Conservation (phyloP, 2,797 vertebrate species). For the Carcharodon carcharias region DNA sequence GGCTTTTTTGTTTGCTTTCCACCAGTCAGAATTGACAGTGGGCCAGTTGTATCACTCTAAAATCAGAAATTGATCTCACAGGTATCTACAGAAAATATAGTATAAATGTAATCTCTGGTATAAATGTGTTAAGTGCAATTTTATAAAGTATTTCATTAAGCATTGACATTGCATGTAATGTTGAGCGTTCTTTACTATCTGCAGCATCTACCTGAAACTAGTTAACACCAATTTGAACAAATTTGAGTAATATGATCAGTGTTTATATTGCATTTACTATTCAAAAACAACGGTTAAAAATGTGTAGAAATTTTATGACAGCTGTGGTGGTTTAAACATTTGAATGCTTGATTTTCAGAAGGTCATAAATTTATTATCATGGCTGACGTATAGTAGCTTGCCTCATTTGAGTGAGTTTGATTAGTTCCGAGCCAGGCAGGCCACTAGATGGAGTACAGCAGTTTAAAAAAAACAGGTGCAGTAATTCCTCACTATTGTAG, state of each 20-base stretch:
- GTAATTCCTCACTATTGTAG: too few relatives aligned
- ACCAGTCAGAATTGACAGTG: neutral
- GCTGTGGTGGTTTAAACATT: neutral
- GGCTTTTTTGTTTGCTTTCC: neutral
- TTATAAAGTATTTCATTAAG: neutral
- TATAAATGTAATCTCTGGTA: neutral
- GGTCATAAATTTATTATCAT: neutral
- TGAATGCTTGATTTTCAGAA: neutral
- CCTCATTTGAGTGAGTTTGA: neutral
- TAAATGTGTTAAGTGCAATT: neutral
- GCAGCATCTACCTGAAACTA: neutral
- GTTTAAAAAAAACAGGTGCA: neutral
- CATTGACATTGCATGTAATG: neutral
- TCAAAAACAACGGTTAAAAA: neutral
- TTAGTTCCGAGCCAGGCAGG: neutral
- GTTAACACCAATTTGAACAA: neutral
- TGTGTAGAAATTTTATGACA: neutral
- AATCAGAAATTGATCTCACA: neutral
- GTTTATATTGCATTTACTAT: neutral
- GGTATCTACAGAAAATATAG: neutral
- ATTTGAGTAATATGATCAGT: neutral
- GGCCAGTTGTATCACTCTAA: neutral
- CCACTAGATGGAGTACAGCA: neutral
- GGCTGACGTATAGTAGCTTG: neutral
- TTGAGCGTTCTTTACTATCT: neutral